phyloP scores from a whole-genome alignment of 2,797 vertebrate genomes.

The Acropternis orthonyx region DNA sequence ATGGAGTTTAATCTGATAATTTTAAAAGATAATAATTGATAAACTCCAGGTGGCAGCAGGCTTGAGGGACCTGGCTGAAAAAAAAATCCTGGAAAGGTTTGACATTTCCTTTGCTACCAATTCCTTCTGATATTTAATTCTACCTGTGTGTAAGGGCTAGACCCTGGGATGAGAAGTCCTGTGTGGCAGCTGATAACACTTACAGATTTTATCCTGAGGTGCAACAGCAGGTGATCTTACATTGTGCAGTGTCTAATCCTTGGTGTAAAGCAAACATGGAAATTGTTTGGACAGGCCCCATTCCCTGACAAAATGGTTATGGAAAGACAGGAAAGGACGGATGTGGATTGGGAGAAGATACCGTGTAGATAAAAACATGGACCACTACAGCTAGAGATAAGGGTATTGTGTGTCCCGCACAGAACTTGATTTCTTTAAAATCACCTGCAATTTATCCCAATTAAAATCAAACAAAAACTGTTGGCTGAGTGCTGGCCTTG shows the following conservation, averaged over 20 bases:
- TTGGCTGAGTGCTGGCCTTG: background rate
- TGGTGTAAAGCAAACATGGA: background rate
- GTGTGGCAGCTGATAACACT: background rate
- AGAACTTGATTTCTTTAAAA: background rate
- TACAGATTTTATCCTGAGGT: background rate
- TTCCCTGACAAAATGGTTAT: background rate
- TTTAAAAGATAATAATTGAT: conserved; percentile 18
- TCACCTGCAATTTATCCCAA: background rate
- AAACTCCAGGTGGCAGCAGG: background rate
- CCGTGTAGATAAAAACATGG: background rate
- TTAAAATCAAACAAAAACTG: background rate
- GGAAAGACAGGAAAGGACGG: background rate
- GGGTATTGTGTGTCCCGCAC: no score
- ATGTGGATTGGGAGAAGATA: background rate
- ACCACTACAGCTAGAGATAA: background rate
- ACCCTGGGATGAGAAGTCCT: background rate
- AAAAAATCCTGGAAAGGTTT: background rate
- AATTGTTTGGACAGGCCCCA: background rate
- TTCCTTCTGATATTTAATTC: background rate
- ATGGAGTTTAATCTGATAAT: conserved; percentile 31
- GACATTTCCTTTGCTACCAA: background rate
- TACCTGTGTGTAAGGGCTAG: background rate
- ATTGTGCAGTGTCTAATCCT: background rate
- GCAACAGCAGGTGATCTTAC: background rate
- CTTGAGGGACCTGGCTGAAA: background rate